Evolutionary conservation across 2,888 invertebrate species (phyloP).

Genomic region (Drosophila antonietae): DNA sequence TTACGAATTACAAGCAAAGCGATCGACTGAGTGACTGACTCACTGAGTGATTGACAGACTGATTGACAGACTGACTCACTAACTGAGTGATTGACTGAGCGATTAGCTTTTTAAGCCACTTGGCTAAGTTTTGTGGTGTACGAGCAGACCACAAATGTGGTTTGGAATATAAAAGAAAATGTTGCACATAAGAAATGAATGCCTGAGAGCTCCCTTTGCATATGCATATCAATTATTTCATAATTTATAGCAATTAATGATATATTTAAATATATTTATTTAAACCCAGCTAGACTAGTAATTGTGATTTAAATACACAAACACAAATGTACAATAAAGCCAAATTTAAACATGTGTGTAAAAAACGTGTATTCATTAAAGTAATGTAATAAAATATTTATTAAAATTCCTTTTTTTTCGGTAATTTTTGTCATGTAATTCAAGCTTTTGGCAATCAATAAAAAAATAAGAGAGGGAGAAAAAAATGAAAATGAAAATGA

Average conservation of each 20-base stretch:
- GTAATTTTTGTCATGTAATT: not conserved
- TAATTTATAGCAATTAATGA: not conserved
- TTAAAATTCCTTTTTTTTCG: not conserved
- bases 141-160: not conserved
- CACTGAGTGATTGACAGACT: not conserved
- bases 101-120: not conserved
- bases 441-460: not conserved
- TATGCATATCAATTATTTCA: not conserved
- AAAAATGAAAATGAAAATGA: not conserved
- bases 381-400: not conserved
- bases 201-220: no score
- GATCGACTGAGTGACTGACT: not conserved
- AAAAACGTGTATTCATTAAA: not conserved
- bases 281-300: not conserved
- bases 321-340: not conserved
- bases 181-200: no score
- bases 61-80: not conserved
- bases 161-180: not conserved
- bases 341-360: not conserved
- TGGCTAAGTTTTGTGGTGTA: not conserved
- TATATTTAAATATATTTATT: not conserved
- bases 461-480: not conserved
- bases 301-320: not conserved
- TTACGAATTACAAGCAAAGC: slow-evolving; percentile 6
- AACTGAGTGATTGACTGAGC: not conserved